Evolutionary conservation across 2,797 vertebrate species (phyloP).

Genomic region (Dallia pectoralis): DNA sequence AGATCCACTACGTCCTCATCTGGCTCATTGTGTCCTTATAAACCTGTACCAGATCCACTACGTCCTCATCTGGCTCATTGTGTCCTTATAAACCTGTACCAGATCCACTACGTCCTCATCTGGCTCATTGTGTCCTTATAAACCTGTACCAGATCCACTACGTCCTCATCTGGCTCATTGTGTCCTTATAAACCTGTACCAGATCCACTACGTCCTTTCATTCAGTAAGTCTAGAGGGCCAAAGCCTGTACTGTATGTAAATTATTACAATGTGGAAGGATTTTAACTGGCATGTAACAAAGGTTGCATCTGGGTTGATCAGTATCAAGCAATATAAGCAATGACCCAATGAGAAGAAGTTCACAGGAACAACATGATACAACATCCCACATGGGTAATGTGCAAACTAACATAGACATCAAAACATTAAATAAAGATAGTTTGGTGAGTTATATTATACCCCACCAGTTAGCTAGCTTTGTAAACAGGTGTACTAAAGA

Average conservation of each 20-base stretch:
- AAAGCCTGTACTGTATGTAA: not conserved
- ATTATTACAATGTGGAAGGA: no score
- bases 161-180: conserved; percentile 5
- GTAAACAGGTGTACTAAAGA: no score
- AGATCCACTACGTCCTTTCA: not conserved
- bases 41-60: conserved; percentile 5
- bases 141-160: conserved; percentile 5
- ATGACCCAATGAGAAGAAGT: no score
- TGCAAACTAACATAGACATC: no score
- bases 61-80: conserved; percentile 5
- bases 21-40: not conserved
- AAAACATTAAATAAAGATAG: no score
- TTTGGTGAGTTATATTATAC: no score
- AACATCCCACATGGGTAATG: no score
- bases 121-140: not conserved
- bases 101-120: conserved; percentile 1
- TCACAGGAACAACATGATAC: no score
- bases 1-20: conserved; percentile 1
- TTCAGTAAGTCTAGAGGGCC: not conserved
- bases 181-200: conserved; percentile 5
- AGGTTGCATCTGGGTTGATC: no score
- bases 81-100: conserved; percentile 5
- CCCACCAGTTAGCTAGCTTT: no score
- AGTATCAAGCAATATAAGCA: no score
- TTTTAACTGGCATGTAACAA: no score